Base-by-base conservation (phyloP, 2,113 vertebrate species). In the Neomonachus schauinslandi region DNA sequence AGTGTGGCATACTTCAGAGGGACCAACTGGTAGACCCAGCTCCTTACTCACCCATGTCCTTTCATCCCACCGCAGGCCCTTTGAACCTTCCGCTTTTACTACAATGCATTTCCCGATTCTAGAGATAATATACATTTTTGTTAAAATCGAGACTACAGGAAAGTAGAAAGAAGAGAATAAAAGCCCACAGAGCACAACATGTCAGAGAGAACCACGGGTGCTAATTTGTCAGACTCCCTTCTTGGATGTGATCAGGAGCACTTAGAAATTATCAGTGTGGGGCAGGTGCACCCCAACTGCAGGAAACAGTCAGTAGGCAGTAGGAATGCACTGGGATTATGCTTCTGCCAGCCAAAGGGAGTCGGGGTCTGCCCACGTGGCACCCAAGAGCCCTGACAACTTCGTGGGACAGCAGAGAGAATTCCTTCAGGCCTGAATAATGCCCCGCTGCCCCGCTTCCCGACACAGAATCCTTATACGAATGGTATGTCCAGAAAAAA, bases 291-390 rank as follows among this genome's bases (percentile, higher is more conserved):
- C 22, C 26, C 2, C 31, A 8, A 28, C 0, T n/a, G 18, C 33
- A 72, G 59, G 88, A 36, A 71, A 59, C 13, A 12, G 59, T 24
- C 67, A 3, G 4, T 49, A 46, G 55, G 31, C 42, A 33, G 26
- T 2, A n/a, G 31, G n/a, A 6, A 57, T 33, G 42, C 0, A 2
- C 0, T 9, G 24, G 91, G 67, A 28, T 4, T 18, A 5, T 2
- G 1, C 2, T 26, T 42, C 82, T 24, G 0, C 22, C 5, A 5
- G 16, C 1, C 5, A 3, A 5, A 31, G 59, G 16, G 42, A 53
- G 39, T 15, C 21, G 4, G 9, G 12, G 2, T 26, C 65, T 74
- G 26, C 31, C 65, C 67, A 24, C 26, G 0, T 0, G 39, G 8
- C n/a, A n/a, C 26, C n/a, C 16, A 39, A 7, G 82, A 46, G 3